Percentiles rank a stretch among this genome's conserved stretches.
These are phyloP conservation scores for Gopherus evgoodei DNA, from an alignment of 2,113 vertebrate genomes.

Conservation along the genomic window DNA sequence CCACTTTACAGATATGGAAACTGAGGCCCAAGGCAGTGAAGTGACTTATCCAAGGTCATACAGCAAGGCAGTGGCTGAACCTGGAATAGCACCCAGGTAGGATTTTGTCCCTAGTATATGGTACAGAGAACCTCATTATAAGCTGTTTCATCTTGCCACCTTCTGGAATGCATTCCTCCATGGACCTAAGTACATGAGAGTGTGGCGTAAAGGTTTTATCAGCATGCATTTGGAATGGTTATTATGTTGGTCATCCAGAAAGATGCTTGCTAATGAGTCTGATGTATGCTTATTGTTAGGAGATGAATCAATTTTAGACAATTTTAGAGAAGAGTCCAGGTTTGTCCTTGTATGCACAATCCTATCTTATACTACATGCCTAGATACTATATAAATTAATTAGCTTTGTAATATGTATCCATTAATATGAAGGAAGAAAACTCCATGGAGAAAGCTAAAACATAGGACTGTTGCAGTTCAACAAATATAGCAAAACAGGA, in stretches of 20 bases:
- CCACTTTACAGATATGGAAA: background rate
- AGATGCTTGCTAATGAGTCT: background rate
- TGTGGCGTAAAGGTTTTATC: rapidly evolving
- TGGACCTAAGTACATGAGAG: background rate
- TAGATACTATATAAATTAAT: background rate
- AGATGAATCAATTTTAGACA: background rate
- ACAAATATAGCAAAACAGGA: background rate
- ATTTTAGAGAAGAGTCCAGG: background rate
- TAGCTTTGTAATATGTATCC: background rate
- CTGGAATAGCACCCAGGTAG: background rate
- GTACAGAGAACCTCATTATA: rapidly evolving
- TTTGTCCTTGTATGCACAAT: background rate
- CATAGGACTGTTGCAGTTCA: background rate
- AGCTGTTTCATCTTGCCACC: background rate
- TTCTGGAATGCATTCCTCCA: rapidly evolving
- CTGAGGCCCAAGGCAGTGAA: background rate
- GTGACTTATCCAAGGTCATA: background rate
- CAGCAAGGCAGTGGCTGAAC: background rate
- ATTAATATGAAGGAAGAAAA: background rate
- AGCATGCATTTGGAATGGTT: rapidly evolving
- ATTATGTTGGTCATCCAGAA: background rate
- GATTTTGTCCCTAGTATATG: background rate
- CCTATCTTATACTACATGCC: background rate
- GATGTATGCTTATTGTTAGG: background rate
- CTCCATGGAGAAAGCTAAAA: background rate